phyloP scores from a whole-genome alignment of 2,113 vertebrate genomes.

The Anguilla rostrata region DNA sequence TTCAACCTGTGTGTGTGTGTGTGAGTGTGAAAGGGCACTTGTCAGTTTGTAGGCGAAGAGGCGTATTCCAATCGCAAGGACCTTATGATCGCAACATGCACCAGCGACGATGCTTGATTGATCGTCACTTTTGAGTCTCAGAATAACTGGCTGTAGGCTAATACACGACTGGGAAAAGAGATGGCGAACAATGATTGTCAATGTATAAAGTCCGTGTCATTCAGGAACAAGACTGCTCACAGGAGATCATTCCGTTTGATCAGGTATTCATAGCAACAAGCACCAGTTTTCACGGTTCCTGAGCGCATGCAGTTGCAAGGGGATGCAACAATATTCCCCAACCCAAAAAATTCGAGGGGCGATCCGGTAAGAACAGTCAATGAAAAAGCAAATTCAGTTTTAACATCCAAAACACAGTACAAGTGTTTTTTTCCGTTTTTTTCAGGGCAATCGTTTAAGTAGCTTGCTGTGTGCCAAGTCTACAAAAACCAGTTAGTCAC shows the following conservation, averaged over 20 bases:
- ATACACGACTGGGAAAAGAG: not conserved
- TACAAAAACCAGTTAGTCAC: not conserved
- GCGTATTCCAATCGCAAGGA: conserved; percentile 3
- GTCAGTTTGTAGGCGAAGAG: not conserved
- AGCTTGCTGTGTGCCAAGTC: not conserved
- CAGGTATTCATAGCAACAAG: conserved; percentile 36
- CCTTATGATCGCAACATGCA: not conserved
- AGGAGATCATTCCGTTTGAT: conserved; percentile 42
- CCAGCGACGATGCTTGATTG: conserved; percentile 32
- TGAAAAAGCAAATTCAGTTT: not conserved
- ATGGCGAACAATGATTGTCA: conserved; percentile 22
- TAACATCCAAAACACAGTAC: conserved; percentile 18
- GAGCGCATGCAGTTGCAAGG: conserved; percentile 15
- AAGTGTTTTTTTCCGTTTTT: conserved; percentile 2
- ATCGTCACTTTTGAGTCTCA: conserved; percentile 35
- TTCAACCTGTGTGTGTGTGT: not conserved
- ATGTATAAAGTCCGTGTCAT: conserved; percentile 33
- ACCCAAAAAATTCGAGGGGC: not conserved
- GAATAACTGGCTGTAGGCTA: conserved; percentile 19
- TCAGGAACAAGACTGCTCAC: conserved; percentile 27
- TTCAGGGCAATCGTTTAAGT: not conserved
- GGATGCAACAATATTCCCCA: conserved; percentile 35
- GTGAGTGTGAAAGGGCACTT: conserved; percentile 22
- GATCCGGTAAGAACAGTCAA: not conserved
- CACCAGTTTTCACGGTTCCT: conserved; percentile 48